Percentiles rank a stretch among this genome's conserved stretches.
Conservation (phyloP, 53 echinoderm and acorn worm genomes). For the Patiria pectinifera region DNA sequence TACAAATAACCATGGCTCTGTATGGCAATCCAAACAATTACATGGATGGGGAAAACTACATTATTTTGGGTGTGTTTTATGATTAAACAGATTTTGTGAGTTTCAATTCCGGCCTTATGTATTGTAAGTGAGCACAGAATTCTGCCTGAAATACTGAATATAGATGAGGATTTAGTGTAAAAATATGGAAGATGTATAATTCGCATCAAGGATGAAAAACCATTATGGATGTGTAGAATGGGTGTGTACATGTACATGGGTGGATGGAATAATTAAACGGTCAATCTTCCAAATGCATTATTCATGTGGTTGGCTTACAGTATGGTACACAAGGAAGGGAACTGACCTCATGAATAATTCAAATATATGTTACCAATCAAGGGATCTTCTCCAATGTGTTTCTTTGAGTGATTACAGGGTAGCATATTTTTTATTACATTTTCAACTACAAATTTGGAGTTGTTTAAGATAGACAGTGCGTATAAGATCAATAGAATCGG, state of each 20-base stretch:
- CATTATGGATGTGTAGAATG: background rate
- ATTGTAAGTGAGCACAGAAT: no score
- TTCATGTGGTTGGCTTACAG: constrained; percentile 30
- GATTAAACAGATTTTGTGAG: no score
- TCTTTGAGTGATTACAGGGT: background rate
- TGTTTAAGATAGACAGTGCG: no score
- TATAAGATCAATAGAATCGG: no score
- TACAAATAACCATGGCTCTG: background rate
- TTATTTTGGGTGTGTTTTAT: background rate
- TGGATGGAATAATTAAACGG: background rate
- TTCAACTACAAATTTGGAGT: background rate
- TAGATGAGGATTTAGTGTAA: no score
- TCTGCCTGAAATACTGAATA: no score
- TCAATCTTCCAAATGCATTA: constrained; percentile 26
- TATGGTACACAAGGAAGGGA: background rate
- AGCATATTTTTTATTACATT: background rate
- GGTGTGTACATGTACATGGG: background rate
- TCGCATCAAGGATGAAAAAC: background rate
- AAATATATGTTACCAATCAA: background rate
- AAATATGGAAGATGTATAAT: background rate
- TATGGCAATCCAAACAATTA: background rate
- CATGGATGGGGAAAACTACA: background rate
- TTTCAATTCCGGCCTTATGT: no score
- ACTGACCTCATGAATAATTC: constrained; percentile 23
- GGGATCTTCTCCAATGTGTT: constrained; percentile 17